These are phyloP conservation scores for Myotis findleyi DNA, from an alignment of 2,797 vertebrate species.

Conservation along the genomic window DNA sequence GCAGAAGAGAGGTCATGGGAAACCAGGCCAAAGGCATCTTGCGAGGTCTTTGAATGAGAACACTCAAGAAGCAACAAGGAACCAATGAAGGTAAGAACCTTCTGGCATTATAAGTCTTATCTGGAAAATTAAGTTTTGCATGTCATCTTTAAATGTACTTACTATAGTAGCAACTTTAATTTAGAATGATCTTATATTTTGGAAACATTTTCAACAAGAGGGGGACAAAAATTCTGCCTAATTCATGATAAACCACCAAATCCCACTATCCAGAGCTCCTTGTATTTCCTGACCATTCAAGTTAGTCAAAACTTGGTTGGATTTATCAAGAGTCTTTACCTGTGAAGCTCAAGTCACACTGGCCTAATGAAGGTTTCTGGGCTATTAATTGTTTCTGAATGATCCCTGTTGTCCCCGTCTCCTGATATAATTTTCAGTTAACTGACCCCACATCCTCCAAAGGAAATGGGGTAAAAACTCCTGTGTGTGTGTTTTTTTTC, in stretches of 20 bases:
- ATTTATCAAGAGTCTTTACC: background rate
- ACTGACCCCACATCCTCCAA: background rate
- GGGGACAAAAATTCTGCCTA: background rate
- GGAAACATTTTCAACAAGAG: constrained; percentile 46
- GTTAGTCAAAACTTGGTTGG: constrained; percentile 27
- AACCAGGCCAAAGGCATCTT: background rate
- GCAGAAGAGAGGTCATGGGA: constrained; percentile 20
- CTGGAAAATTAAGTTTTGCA: background rate
- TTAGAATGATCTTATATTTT: constrained; percentile 46
- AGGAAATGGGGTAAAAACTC: background rate
- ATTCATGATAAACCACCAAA: constrained; percentile 45
- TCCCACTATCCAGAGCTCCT: background rate
- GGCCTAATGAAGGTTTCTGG: constrained; percentile 9
- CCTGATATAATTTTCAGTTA: constrained; percentile 45
- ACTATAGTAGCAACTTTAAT: constrained; percentile 2
- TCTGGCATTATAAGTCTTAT: background rate
- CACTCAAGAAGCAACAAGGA: background rate
- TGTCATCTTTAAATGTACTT: constrained; percentile 27
- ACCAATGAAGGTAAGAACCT: background rate
- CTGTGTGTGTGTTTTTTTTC: background rate
- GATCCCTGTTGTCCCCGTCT: background rate
- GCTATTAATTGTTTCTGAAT: background rate
- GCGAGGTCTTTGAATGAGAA: background rate
- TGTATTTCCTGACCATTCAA: constrained; percentile 18
- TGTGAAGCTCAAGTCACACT: background rate